Conservation (phyloP, 64 coral and sea anemone genomes). For the Astreopora myriophthalma region DNA sequence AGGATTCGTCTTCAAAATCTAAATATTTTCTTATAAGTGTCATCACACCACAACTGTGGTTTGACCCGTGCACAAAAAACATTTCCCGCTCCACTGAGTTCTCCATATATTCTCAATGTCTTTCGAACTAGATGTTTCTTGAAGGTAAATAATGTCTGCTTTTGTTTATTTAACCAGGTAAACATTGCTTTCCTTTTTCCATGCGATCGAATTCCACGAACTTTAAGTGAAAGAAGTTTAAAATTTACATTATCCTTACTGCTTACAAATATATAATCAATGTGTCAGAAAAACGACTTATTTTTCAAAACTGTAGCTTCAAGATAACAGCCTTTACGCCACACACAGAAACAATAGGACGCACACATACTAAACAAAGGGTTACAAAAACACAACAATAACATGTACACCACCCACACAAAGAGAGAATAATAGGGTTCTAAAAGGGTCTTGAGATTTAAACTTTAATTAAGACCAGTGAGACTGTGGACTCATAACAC, state of each 20-base stretch:
- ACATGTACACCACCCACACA: too few species aligned
- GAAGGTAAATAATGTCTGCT: background rate
- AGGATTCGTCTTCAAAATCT: constrained; percentile 1
- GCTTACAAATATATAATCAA: too few species aligned
- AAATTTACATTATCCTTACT: constrained; percentile 31
- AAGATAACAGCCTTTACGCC: too few species aligned
- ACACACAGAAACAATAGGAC: too few species aligned
- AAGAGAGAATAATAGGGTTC: too few species aligned
- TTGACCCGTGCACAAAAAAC: constrained; percentile 26
- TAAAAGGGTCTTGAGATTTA: background rate
- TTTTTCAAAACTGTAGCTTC: too few species aligned
- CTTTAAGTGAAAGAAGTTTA: constrained; percentile 7
- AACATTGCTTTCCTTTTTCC: constrained; percentile 10
- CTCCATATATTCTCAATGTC: constrained; percentile 14
- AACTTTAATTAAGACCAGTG: background rate
- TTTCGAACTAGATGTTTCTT: background rate
- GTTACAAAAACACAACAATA: too few species aligned
- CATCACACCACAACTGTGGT: constrained; percentile 29
- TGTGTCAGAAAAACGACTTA: too few species aligned
- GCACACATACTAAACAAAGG: too few species aligned
- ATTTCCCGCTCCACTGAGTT: constrained; percentile 5
- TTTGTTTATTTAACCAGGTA: constrained; percentile 1
- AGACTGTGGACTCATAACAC: background rate
- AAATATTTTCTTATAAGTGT: constrained; percentile 1
- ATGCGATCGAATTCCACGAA: background rate